Evolutionary conservation across 2,113 vertebrate genomes (phyloP).

Genomic region (Pantherophis guttatus): DNA sequence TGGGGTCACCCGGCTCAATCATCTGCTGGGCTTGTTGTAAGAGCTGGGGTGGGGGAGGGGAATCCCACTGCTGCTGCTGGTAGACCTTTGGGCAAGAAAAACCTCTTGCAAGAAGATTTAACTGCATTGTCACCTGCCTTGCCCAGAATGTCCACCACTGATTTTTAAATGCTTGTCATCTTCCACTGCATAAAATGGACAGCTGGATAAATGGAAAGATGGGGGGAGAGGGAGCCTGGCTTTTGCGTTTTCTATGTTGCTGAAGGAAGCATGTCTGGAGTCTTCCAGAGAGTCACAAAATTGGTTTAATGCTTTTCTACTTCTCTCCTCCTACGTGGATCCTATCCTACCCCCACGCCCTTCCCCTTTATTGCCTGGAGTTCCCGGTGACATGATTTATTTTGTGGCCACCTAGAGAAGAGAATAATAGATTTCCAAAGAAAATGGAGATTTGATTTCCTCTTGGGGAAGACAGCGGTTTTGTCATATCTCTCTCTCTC

Average conservation of each 20-base stretch:
- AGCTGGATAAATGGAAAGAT: background rate
- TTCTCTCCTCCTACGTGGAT: background rate
- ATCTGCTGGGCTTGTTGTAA: background rate
- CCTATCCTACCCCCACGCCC: background rate
- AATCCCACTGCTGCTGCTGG: no score
- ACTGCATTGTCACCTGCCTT: background rate
- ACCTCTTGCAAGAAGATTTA: background rate
- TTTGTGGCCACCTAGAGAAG: background rate
- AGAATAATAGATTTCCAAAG: slow-evolving; percentile 18
- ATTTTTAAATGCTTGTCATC: background rate
- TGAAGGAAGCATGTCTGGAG: background rate
- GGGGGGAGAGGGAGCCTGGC: background rate
- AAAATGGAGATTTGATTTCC: slow-evolving; percentile 27
- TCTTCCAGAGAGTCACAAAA: background rate
- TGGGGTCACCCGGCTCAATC: background rate
- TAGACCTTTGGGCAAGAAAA: background rate
- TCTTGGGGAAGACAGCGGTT: slow-evolving; percentile 5
- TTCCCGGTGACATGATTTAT: slow-evolving; percentile 3
- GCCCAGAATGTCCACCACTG: background rate
- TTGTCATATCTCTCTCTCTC: background rate
- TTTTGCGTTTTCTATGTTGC: background rate
- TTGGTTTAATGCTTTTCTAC: background rate
- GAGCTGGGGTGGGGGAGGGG: background rate
- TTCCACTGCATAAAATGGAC: background rate
- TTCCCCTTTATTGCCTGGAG: background rate